Conservation (phyloP, 2,888 invertebrate species). For the Cheiracanthium punctorium region DNA sequence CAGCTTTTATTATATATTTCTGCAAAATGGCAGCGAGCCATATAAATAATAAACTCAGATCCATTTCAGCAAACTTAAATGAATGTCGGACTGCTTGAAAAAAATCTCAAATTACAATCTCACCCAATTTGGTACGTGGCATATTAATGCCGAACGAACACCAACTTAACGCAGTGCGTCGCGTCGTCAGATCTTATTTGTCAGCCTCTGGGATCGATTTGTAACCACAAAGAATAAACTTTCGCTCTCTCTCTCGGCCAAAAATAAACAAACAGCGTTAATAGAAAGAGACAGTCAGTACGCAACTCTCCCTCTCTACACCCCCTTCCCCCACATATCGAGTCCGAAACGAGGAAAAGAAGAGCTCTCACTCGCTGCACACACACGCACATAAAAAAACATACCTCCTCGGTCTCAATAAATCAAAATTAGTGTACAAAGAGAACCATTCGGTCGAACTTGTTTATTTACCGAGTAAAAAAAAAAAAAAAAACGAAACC, state of each 20-base stretch:
- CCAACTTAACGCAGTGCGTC: too few relatives aligned
- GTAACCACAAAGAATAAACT: not conserved
- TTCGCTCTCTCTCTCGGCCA: not conserved
- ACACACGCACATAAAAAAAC: not conserved
- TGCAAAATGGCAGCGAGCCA: too few relatives aligned
- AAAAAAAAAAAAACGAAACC: slow-evolving; percentile 57
- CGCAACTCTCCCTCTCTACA: too few relatives aligned
- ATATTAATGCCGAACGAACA: too few relatives aligned
- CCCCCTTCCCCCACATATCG: not conserved
- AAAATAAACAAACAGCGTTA: not conserved
- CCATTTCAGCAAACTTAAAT: too few relatives aligned
- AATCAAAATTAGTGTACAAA: slow-evolving; percentile 61
- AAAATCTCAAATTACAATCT: too few relatives aligned
- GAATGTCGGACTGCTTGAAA: too few relatives aligned
- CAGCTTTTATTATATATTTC: too few relatives aligned
- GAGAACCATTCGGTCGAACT: slow-evolving; percentile 25
- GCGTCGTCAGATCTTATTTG: too few relatives aligned
- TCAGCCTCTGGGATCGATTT: too few relatives aligned
- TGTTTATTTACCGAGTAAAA: slow-evolving; percentile 54
- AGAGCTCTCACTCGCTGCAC: not conserved
- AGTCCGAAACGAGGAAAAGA: not conserved
- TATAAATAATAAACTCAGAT: too few relatives aligned
- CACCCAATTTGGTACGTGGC: too few relatives aligned
- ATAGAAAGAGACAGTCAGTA: not conserved
- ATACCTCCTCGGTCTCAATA: slow-evolving; percentile 24